These are phyloP conservation scores for Heteractis magnifica DNA, from an alignment of 92 coral and sea anemone genomes.

Conservation along the genomic window DNA sequence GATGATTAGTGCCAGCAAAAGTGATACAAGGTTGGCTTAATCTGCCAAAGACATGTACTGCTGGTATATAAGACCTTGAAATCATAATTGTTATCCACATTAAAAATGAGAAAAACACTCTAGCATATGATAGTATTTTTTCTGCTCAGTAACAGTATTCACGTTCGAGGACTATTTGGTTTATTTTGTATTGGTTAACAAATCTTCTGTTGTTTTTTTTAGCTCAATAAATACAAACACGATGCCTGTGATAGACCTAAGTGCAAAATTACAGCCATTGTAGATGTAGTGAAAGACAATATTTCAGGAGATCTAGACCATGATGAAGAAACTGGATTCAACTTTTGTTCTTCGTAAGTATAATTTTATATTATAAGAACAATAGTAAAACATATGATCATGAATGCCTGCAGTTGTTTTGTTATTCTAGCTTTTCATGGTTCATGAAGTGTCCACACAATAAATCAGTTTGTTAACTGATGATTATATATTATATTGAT, in stretches of 20 bases:
- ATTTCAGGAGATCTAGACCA: neutral
- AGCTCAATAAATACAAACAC: constrained; percentile 1
- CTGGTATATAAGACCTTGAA: too few species aligned
- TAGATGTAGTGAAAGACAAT: neutral
- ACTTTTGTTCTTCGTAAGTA: constrained; percentile 9
- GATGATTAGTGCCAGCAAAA: too few species aligned
- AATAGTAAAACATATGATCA: neutral
- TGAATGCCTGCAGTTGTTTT: neutral
- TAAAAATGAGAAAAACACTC: too few species aligned
- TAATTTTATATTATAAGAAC: neutral
- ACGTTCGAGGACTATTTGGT: neutral
- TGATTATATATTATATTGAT: too few species aligned
- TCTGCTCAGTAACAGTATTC: too few species aligned
- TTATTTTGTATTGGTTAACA: neutral
- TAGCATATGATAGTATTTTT: too few species aligned
- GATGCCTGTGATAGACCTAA: constrained; percentile 6
- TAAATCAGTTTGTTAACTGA: too few species aligned
- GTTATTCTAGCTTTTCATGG: neutral
- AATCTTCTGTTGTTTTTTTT: neutral
- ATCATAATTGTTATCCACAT: too few species aligned
- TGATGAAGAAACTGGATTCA: constrained; percentile 11
- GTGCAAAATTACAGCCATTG: neutral
- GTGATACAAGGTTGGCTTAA: too few species aligned
- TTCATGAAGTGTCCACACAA: too few species aligned
- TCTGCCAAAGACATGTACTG: too few species aligned